Base-by-base conservation (phyloP, 1,140 invertebrate genomes). In the Oryzaephilus surinamensis region DNA sequence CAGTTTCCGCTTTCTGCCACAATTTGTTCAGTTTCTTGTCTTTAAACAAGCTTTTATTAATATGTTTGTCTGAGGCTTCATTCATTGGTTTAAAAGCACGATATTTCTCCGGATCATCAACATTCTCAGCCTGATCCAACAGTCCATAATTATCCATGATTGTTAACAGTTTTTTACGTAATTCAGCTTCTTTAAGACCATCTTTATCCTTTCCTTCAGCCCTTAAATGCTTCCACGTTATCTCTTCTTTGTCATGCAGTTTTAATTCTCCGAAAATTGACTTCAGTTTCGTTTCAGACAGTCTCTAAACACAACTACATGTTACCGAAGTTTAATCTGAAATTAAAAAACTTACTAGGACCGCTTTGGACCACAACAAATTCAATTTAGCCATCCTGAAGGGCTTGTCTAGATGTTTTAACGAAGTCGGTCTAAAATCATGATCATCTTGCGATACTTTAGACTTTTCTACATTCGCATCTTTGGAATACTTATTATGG, bases 221-320 rank as follows among this genome's bases (percentile, higher is more conserved):
- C 51, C 81, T 87, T 0, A 83, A 55, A 54, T 82, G 79, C 61
- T 96, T 96, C 50, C 76, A 77, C 1, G 76, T 72, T 8, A 90
- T 66, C 68, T 95, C 89, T 61, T 92, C 82, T 67, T 92, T 92
- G 52, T 96, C 91, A 39, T 95, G 90, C 27, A 92, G 74, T 66
- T 86, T 89, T 0, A 96, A 61, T 57, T 94, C 90, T 56, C 82
- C 84, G 50, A 83, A 88, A 10, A 95, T 58, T 1, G 84, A 85
- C 51, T 86, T 86, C 4, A 95, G 61, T 61, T 92, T 93, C 4
- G 75, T 66, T 51, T 89, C 82, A 6, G 84, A 78, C 15, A 95
- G 60, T 47, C 83, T 72, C 89, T 94, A 53, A 4, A 68, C 62
- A 54, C 48, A 46, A 38, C 6, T 29, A 32, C 23, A 36, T 32